Evolutionary conservation across 2,113 vertebrate genomes (phyloP), one percentile per base, ranked within the genome.

Genomic region (Murina feae): DNA sequence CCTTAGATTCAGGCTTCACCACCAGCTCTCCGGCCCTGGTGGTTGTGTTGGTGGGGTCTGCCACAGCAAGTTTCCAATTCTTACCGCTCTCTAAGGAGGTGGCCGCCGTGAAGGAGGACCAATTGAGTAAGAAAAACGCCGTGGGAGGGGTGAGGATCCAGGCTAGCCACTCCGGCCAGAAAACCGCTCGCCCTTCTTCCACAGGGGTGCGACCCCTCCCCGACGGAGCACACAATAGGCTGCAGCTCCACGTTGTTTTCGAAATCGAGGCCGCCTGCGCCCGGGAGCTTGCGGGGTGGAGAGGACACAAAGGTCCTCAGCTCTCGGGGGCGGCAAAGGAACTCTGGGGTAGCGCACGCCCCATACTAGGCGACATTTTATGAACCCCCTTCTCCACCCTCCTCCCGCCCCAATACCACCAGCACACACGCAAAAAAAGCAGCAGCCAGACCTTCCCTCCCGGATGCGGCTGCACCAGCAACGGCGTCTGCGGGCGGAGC

Each of bases 401-500:
- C 18, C 65, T 1, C 23, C 65, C 39, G 1, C 55, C 75, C 13
- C 18, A 47, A 32, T 75, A 47, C 28, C 72, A 75, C 14, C 28
- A 47, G 42, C 30, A 47, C n/a, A 44, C 72, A 25, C 25, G 39
- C 5, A 9, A 84, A 91, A 92, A 86, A 88, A 60, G 76, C 65
- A 89, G 84, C 66, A 88, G 71, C 49, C 86, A 28, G 66, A 37
- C 68, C 76, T 91, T 5, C 76, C 66, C 96, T 95, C 90, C 96
- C 95, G 96, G 97, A 94, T 94, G 93, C 75, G 83, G 88, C 95
- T 87, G 94, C 95, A 93, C 89, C 39, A 95, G 93, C 90, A 95
- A 95, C 93, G 83, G 66, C 89, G 80, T 92, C 91, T 87, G 93
- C 97, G 87, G 97, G 96, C 96, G 96, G 97, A 95, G 97, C 96